Conservation (phyloP, 2,113 vertebrate genomes). For the Zingel zingel region DNA sequence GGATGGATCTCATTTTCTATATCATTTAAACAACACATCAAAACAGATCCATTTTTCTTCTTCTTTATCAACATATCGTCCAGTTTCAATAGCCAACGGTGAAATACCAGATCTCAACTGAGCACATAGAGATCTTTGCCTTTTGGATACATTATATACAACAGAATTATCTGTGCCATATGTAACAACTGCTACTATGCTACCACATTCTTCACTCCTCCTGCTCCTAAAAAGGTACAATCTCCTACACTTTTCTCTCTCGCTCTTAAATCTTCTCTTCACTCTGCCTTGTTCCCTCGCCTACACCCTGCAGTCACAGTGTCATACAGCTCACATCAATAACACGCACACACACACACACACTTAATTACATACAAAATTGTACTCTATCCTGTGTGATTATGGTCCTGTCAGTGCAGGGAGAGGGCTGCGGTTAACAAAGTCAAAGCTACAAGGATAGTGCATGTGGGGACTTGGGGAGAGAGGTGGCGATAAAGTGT, state of each 20-base stretch:
- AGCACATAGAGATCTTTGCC: too few species aligned
- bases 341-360: slow-evolving; percentile 15
- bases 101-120: too few species aligned
- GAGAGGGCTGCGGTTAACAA: not conserved
- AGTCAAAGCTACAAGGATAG: slow-evolving; percentile 7
- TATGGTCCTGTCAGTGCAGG: slow-evolving; percentile 49
- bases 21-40: too few species aligned
- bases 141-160: too few species aligned
- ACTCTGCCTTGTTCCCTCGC: slow-evolving; percentile 1
- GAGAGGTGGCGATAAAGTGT: not conserved
- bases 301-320: slow-evolving; percentile 17
- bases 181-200: not conserved
- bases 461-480: not conserved
- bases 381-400: slow-evolving; percentile 47
- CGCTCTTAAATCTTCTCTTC: not conserved
- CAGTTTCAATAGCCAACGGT: too few species aligned
- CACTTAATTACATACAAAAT: slow-evolving; percentile 51
- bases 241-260: not conserved
- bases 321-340: slow-evolving; percentile 12
- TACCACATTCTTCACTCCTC: not conserved
- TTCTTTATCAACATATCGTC: too few species aligned
- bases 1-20: too few species aligned
- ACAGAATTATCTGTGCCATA: too few species aligned
- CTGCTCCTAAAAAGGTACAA: not conserved
- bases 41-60: too few species aligned